Percentiles rank a stretch among this genome's conserved stretches.
These are phyloP conservation scores for Dione juno DNA, from an alignment of 2,888 invertebrate species.

Conservation along the genomic window DNA sequence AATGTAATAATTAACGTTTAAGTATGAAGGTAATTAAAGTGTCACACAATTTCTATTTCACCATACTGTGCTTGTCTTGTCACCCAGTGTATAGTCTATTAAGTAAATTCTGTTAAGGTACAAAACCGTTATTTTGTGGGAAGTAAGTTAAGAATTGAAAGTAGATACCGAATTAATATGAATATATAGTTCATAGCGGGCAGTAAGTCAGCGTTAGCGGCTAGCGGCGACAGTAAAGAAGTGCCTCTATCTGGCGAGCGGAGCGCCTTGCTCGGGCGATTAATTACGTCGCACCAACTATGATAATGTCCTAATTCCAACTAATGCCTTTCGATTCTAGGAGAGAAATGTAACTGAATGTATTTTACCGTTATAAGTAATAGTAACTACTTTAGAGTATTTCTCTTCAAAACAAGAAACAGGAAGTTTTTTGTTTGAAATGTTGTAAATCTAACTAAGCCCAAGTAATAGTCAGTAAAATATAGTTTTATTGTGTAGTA, in stretches of 20 bases:
- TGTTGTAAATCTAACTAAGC: no score
- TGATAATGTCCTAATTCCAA: slow-evolving; percentile 17
- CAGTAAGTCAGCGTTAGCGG: slow-evolving; percentile 1
- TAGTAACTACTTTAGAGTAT: neutral
- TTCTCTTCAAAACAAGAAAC: neutral
- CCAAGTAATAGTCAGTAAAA: no score
- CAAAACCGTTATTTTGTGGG: neutral
- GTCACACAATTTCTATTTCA: no score
- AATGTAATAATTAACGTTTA: no score
- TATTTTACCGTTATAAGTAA: slow-evolving; percentile 12
- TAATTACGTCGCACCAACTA: slow-evolving; percentile 15
- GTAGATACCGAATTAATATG: slow-evolving; percentile 12
- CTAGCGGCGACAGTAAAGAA: slow-evolving; percentile 16
- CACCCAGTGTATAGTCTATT: neutral
- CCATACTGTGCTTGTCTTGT: no score
- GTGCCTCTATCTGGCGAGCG: slow-evolving; percentile 4
- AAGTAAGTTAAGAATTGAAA: neutral
- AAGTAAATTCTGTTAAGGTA: neutral
- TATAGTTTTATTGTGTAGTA: no score
- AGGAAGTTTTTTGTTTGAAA: no score
- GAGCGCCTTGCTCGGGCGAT: neutral
- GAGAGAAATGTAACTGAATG: neutral
- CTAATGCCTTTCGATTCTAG: slow-evolving; percentile 17
- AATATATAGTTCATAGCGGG: slow-evolving; percentile 5
- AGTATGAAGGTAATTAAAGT: no score